Percentiles rank a stretch among this genome's conserved stretches.
Conservation (phyloP, 1,140 invertebrate species). For the Drosophila cardini region DNA sequence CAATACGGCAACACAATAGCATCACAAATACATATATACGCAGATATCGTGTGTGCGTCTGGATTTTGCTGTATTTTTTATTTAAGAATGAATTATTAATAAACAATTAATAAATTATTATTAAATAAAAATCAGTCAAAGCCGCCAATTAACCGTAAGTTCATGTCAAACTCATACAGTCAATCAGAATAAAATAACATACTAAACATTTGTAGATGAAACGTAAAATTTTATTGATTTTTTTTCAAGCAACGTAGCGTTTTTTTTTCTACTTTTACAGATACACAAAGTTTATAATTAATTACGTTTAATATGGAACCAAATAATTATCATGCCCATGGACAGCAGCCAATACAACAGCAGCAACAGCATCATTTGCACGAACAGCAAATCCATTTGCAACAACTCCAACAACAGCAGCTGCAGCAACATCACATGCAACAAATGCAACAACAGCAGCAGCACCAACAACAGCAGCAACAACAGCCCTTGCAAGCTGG, state of each 20-base stretch:
- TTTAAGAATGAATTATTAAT: constrained; percentile 85
- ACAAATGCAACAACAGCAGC: constrained; percentile 46
- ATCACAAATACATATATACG: constrained; percentile 54
- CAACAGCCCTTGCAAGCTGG: constrained; percentile 57
- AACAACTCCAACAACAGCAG: constrained; percentile 45
- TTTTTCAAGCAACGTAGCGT: constrained; percentile 46
- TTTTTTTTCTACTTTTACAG: constrained; percentile 33
- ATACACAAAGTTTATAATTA: constrained; percentile 58
- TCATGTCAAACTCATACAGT: neutral
- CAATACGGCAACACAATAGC: constrained; percentile 38
- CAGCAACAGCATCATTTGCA: constrained; percentile 35
- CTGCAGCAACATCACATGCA: constrained; percentile 37
- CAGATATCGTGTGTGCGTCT: constrained; percentile 65
- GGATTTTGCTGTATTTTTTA: constrained; percentile 84
- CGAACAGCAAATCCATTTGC: constrained; percentile 40
- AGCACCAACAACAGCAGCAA: constrained; percentile 43
- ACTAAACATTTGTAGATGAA: neutral
- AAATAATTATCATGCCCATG: constrained; percentile 54
- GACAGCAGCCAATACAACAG: constrained; percentile 45
- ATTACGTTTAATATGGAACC: constrained; percentile 58
- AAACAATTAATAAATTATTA: constrained; percentile 83
- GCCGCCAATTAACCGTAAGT: constrained; percentile 62
- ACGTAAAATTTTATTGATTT: constrained; percentile 62
- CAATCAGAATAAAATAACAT: neutral
- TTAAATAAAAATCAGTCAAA: constrained; percentile 84